Base-by-base conservation (phyloP, 2,797 vertebrate genomes). In the Eulemur albifrons region DNA sequence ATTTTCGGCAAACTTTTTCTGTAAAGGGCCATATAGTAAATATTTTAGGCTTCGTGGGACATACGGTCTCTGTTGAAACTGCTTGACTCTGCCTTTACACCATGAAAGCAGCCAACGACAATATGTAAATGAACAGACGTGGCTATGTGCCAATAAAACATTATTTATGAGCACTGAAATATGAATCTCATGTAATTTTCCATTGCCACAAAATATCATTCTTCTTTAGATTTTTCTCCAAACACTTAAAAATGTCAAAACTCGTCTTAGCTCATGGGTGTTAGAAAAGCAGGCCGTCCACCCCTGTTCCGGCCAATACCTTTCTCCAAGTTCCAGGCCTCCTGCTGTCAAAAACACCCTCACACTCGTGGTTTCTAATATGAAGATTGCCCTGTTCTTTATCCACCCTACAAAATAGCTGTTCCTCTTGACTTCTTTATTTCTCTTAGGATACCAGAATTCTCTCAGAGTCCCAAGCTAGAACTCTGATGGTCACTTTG, bases 181-280 rank as follows among this genome's bases (percentile, higher is more conserved):
- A 65, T 75, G 35, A 93, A 93, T 90, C 72, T 86, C 61, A 40
- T 91, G 40, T 76, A n/a, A 88, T 76, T 85, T 94, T 92, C 75
- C 83, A 59, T 87, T 90, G 35, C 67, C 52, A 80, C 30, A 97
- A 93, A 75, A 90, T 54, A 65, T n/a, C 76, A 18, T 45, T 89
- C 5, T 65, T 59, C 52, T 88, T 73, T 35, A 43, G 32, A 45
- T 35, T 52, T 50, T 86, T 85, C 25, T 9, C 40, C 32, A 88
- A 45, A 11, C 9, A 93, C 40, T 80, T 79, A 69, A 92, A 95
- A 70, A 77, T 84, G 14, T 61, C 52, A 88, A 90, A 87, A 69
- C 38, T 67, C 9, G 63, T 88, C 48, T 69, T 85, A 81, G n/a
- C 7, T 84, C 43, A 50, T 8, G 17, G 7, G 21, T 48, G 14